These are phyloP conservation scores for Cyprichromis sp. DNA, from an alignment of 2,113 vertebrate genomes.

Conservation along the genomic window DNA sequence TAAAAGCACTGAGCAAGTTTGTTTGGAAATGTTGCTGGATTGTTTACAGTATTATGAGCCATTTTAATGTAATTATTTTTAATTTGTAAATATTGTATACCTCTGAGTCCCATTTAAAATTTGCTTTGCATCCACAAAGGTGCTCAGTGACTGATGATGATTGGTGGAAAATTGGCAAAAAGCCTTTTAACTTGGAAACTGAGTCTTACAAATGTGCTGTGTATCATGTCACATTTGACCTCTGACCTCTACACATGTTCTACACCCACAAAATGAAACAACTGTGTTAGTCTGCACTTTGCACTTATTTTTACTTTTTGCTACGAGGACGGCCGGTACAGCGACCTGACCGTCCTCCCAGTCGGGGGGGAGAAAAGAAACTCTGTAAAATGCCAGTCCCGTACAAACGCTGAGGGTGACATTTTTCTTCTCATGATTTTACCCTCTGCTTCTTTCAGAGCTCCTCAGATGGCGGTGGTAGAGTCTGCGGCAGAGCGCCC, in stretches of 20 bases:
- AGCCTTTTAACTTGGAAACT: not conserved
- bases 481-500: conserved; percentile 44
- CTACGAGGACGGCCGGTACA: not conserved
- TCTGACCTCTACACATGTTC: not conserved
- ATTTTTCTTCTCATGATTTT: not conserved
- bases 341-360: rapidly evolving
- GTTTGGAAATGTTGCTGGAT: not conserved
- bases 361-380: rapidly evolving
- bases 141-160: not conserved
- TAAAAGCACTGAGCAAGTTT: not conserved
- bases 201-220: rapidly evolving
- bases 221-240: not conserved
- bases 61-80: not conserved
- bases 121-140: not conserved
- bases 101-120: not conserved
- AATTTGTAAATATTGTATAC: not conserved
- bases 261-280: not conserved
- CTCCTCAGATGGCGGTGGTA: conserved; percentile 37
- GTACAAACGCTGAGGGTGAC: not conserved
- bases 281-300: not conserved
- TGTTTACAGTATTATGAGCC: not conserved
- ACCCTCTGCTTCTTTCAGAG: not conserved
- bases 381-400: rapidly evolving
- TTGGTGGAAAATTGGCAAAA: not conserved
- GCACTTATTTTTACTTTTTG: not conserved